A percentile compares a stretch with the other conserved stretches of the same genome.
phyloP scores from a whole-genome alignment of 2,113 vertebrate species.

The Chroicocephalus ridibundus region DNA sequence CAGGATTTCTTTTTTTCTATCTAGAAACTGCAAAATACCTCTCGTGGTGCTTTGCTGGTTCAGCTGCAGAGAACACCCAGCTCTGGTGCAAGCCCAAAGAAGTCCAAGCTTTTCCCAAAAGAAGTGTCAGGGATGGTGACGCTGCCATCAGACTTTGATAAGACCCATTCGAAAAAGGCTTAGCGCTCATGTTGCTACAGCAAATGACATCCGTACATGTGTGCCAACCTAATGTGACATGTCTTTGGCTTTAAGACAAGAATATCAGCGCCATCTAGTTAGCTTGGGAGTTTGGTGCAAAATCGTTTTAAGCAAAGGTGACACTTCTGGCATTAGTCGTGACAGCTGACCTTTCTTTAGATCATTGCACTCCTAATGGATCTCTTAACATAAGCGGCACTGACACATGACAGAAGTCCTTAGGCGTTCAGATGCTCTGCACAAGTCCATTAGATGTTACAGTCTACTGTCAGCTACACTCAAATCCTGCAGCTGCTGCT shows the following conservation, averaged over 20 bases:
- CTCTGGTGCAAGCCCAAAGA: neutral
- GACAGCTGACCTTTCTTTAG: constrained; percentile 74
- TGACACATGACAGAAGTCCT: constrained; percentile 72
- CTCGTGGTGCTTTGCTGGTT: neutral
- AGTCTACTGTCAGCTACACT: constrained; percentile 60
- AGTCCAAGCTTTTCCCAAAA: neutral
- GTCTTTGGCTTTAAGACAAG: neutral
- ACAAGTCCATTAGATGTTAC: constrained; percentile 59
- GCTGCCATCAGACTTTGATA: neutral
- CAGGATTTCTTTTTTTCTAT: neutral
- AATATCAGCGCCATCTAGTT: constrained; percentile 27
- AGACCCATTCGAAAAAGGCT: neutral
- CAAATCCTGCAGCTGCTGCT: constrained; percentile 13
- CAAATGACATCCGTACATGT: neutral
- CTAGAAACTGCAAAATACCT: neutral
- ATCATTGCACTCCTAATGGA: constrained; percentile 59
- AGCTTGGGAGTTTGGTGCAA: constrained; percentile 53
- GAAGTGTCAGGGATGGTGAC: neutral
- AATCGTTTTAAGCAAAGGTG: constrained; percentile 61
- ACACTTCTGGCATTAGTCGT: constrained; percentile 47
- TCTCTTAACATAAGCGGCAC: constrained; percentile 57
- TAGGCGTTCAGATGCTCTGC: constrained; percentile 38
- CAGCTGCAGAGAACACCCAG: neutral
- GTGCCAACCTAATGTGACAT: neutral
- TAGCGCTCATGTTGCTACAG: neutral